Conservation (phyloP, 2,113 vertebrate genomes). For the Ariopsis seemanni region DNA sequence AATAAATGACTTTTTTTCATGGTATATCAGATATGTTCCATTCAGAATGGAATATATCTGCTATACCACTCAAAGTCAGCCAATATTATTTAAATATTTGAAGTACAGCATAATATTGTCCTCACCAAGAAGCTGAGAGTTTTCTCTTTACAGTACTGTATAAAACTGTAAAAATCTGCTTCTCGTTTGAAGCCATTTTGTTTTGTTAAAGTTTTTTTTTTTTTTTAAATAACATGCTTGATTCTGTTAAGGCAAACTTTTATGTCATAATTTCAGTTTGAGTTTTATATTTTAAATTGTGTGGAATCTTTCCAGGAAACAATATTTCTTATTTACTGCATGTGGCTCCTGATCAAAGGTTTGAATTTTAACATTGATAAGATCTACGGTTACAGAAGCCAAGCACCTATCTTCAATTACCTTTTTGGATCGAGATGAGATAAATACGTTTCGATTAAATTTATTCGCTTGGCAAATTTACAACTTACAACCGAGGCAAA, state of each 20-base stretch:
- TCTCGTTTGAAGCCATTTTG: background rate
- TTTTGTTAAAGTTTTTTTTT: background rate
- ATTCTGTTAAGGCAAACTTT: background rate
- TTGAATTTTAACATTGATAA: background rate
- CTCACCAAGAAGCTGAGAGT: background rate
- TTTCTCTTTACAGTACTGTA: background rate
- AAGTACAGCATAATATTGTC: background rate
- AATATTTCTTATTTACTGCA: background rate
- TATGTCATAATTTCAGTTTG: background rate
- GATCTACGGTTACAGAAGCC: constrained; percentile 1
- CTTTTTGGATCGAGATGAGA: background rate
- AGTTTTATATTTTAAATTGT: background rate
- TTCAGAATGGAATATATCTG: no score
- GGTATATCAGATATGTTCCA: no score
- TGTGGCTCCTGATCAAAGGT: constrained; percentile 9
- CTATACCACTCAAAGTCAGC: no score
- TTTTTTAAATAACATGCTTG: background rate
- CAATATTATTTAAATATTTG: background rate
- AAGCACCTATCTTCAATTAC: constrained; percentile 14
- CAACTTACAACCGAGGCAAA: background rate
- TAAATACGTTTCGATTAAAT: background rate
- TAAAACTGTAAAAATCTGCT: background rate
- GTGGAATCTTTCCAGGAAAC: background rate
- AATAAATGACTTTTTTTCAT: no score
- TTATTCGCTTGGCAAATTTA: background rate